A percentile compares a stretch with the other conserved stretches of the same genome.
These are phyloP conservation scores for Eleginops maclovinus DNA, from an alignment of 2,113 vertebrate species.

Conservation along the genomic window DNA sequence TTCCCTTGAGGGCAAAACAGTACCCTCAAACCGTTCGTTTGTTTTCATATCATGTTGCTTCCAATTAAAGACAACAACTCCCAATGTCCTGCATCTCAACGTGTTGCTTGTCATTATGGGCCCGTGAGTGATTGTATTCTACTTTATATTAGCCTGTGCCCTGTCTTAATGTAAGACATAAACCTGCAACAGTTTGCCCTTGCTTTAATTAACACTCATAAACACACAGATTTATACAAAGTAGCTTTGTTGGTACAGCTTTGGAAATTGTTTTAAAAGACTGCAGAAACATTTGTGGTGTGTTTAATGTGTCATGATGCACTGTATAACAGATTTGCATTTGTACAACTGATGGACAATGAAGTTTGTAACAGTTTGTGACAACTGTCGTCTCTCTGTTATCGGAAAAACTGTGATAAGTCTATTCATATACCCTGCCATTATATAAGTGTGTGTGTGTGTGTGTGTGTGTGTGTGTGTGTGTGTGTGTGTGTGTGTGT, in stretches of 20 bases:
- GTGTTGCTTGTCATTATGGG: neutral
- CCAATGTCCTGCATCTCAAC: neutral
- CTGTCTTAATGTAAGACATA: neutral
- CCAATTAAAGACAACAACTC: constrained; percentile 6
- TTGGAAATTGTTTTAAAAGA: neutral
- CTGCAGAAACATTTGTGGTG: neutral
- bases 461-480: neutral
- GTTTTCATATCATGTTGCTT: constrained; percentile 8
- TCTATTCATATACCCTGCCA: constrained; percentile 13
- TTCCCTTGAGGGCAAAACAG: constrained; percentile 4
- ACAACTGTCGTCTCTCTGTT: constrained; percentile 29
- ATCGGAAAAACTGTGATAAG: constrained; percentile 10
- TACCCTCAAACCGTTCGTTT: neutral
- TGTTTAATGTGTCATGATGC: neutral
- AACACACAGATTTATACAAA: neutral
- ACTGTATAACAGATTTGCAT: constrained; percentile 1
- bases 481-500: neutral
- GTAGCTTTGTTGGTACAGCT: neutral
- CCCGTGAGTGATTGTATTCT: neutral
- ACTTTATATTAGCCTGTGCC: neutral
- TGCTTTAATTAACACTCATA: neutral
- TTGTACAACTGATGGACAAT: constrained; percentile 15
- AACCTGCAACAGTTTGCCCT: neutral
- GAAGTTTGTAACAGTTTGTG: constrained; percentile 23
- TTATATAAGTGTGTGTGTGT: neutral